Percentiles rank a stretch among this genome's conserved stretches.
Evolutionary conservation across 2,797 vertebrate species (phyloP).

Genomic region (Smutsia gigantea): DNA sequence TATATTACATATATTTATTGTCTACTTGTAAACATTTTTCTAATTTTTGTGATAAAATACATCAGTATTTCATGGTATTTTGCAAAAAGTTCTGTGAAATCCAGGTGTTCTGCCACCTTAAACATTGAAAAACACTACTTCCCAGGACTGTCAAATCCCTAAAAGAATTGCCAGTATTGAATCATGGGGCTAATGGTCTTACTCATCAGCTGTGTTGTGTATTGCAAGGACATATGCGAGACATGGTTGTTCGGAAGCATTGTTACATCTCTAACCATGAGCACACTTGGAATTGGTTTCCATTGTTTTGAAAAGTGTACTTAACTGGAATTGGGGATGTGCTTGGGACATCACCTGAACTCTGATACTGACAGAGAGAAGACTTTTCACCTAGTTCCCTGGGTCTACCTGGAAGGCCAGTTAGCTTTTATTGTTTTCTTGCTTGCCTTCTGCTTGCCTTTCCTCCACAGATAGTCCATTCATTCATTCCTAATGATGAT

Average conservation of each 20-base stretch:
- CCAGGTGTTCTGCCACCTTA: neutral
- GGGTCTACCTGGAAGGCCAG: neutral
- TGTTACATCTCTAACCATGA: neutral
- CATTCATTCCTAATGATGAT: neutral
- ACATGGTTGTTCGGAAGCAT: neutral
- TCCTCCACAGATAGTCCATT: neutral
- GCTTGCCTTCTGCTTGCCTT: neutral
- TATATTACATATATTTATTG: neutral
- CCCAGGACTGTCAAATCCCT: neutral
- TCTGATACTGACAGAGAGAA: neutral
- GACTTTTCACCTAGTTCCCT: neutral
- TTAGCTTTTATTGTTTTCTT: constrained; percentile 6
- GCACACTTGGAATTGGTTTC: neutral
- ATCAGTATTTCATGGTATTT: neutral
- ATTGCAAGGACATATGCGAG: neutral
- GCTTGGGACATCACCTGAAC: neutral
- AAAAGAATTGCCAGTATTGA: neutral
- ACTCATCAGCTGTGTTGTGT: neutral
- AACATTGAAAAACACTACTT: neutral
- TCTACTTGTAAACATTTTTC: neutral
- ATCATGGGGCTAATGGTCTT: neutral
- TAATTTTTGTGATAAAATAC: neutral
- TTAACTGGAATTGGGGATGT: neutral
- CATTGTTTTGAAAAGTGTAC: neutral
- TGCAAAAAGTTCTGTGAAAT: neutral